phyloP scores from a whole-genome alignment of 2,797 vertebrate species.

The Lagodon rhomboides region DNA sequence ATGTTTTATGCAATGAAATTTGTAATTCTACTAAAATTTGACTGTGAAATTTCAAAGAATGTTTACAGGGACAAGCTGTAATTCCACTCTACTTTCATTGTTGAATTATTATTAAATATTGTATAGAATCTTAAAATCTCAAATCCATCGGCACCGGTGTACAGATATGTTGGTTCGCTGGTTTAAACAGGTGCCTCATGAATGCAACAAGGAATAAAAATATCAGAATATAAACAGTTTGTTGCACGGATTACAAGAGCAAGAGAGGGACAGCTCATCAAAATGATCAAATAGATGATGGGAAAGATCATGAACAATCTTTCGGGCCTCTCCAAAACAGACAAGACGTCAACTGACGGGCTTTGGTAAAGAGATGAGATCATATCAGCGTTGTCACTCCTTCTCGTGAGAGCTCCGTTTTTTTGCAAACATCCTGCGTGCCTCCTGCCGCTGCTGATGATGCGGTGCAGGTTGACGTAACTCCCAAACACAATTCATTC shows the following conservation, averaged over 20 bases:
- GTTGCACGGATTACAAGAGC: background rate
- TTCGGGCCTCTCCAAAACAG: background rate
- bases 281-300: background rate
- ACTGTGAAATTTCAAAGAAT: too few relatives aligned
- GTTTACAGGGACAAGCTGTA: too few relatives aligned
- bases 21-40: too few relatives aligned
- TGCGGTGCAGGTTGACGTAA: background rate
- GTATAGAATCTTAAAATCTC: too few relatives aligned
- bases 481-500: background rate
- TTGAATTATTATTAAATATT: too few relatives aligned
- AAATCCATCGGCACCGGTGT: background rate
- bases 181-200: background rate
- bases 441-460: slow-evolving; percentile 5
- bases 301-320: background rate
- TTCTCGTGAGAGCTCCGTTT: background rate
- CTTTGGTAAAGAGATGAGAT: background rate
- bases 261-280: background rate
- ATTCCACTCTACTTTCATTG: too few relatives aligned
- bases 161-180: background rate
- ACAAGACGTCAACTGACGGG: background rate
- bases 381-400: background rate
- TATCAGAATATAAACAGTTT: background rate
- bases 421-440: background rate
- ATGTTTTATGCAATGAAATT: too few relatives aligned
- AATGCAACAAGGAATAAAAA: slow-evolving; percentile 8